Evolutionary conservation across 2,888 invertebrate species (phyloP).

Genomic region (Himalopsyche japonica): DNA sequence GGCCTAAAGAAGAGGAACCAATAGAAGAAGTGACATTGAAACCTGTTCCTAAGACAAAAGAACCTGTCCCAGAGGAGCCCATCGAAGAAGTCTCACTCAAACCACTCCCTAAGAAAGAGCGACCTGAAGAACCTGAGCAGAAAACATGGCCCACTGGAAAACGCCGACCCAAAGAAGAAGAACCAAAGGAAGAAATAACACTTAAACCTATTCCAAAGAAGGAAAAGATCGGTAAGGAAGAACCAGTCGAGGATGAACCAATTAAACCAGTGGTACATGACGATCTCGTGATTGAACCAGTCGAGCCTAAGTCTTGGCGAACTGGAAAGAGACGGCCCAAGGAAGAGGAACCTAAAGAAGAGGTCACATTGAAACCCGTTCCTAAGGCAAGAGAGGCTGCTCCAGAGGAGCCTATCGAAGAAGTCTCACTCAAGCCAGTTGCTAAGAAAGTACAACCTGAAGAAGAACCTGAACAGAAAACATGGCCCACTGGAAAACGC

Average conservation of each 20-base stretch:
- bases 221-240: slow-evolving; percentile 44
- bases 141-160: slow-evolving; percentile 44
- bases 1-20: slow-evolving; percentile 44
- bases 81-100: slow-evolving; percentile 34
- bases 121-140: neutral
- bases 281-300: slow-evolving; percentile 45
- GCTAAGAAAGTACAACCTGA: slow-evolving; percentile 46
- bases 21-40: slow-evolving; percentile 47
- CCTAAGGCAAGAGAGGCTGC: slow-evolving; percentile 44
- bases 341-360: slow-evolving; percentile 48
- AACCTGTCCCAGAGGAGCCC: slow-evolving; percentile 28
- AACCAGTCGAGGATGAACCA: slow-evolving; percentile 43
- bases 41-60: too few species aligned
- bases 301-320: slow-evolving; percentile 43
- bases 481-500: slow-evolving; percentile 46
- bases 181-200: slow-evolving; percentile 43
- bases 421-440: slow-evolving; percentile 27
- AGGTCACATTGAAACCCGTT: slow-evolving; percentile 51
- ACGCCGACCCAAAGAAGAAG: slow-evolving; percentile 39
- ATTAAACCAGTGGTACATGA: slow-evolving; percentile 40
- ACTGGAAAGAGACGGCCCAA: slow-evolving; percentile 44
- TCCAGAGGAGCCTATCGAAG: slow-evolving; percentile 43
- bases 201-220: slow-evolving; percentile 45
- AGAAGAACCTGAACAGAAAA: slow-evolving; percentile 42
- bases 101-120: slow-evolving; percentile 39